phyloP scores from a whole-genome alignment of 1,140 invertebrate species.

The Pseudomyrmex sp. region DNA sequence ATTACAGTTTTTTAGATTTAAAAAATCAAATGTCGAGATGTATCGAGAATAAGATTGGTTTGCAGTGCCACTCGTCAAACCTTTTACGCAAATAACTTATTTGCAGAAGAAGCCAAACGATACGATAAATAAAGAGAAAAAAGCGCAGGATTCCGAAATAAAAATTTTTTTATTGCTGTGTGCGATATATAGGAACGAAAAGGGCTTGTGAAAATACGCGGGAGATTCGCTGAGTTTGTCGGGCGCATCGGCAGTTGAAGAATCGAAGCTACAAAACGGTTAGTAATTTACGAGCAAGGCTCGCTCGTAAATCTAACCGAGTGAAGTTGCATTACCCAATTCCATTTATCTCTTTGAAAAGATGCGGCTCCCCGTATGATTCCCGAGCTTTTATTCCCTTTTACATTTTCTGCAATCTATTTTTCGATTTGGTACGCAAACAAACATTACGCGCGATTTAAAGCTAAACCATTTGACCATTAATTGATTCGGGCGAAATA shows the following conservation, averaged over 20 bases:
- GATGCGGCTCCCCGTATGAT: slow-evolving; percentile 54
- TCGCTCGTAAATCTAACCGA: slow-evolving; percentile 55
- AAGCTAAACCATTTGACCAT: slow-evolving; percentile 60
- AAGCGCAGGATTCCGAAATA: slow-evolving; percentile 8
- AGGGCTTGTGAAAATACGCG: slow-evolving; percentile 8
- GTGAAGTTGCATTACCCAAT: slow-evolving; percentile 34
- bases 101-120: not conserved
- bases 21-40: not conserved
- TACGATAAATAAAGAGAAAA: not conserved
- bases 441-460: slow-evolving; percentile 62
- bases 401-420: slow-evolving; percentile 60
- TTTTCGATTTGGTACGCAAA: slow-evolving; percentile 59
- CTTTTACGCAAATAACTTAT: not conserved
- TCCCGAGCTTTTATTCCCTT: slow-evolving; percentile 61
- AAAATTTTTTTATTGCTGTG: slow-evolving; percentile 46
- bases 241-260: slow-evolving; percentile 29
- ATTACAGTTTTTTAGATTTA: not conserved
- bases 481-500: slow-evolving; percentile 58
- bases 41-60: not conserved
- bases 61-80: not conserved
- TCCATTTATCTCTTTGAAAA: slow-evolving; percentile 59
- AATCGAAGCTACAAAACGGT: slow-evolving; percentile 59
- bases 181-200: not conserved
- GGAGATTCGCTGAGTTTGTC: not conserved
- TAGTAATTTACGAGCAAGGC: slow-evolving; percentile 57